Evolutionary conservation across 2,888 invertebrate species (phyloP), one percentile per base, ranked within the genome.

Genomic region (Epistrophe eligans): DNA sequence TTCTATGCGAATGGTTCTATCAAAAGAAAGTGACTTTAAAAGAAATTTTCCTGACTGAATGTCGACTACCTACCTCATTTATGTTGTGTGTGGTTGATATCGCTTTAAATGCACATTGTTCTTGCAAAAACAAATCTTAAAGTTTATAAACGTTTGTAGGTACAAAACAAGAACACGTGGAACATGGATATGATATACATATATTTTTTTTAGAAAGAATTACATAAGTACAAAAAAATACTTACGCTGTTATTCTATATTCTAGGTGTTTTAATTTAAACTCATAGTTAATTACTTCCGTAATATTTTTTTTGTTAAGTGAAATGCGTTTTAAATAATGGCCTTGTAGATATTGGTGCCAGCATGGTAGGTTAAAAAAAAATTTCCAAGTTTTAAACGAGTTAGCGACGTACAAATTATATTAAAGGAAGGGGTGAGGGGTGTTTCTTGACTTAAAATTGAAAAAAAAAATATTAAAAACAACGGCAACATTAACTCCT

Each of bases 91-190:
- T 9, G 48, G 66, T 48, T 67, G 4, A 50, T 35, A 50, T 35
- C 15, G 50, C 15, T 67, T 67, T 28, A 50, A 67, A 67, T 38
- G 35, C 19, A 50, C 50, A 35, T 50, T 67, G 50, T 67, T 64
- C 3, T 43, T 1, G 9, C 2, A 62, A 5, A 24, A 24, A 24
- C 1, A 62, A 40, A 24, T 28, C 43, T 40, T 35, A 35, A 38
- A 19, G 24, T 11, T 43, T 64, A 8, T 28, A 64, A 64, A 28
- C 45, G 43, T 15, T 28, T 64, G 10, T 43, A 38, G 62, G 4
- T 15, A 5, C 8, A 15, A 40, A 19, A 32, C 32, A 32, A 35
- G 35, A 35, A 35, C 35, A 43, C 15, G 43, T 8, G 9, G 19
- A 38, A 40, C 15, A 11, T 19, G 8, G n/a, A 11, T 19, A 2